These are phyloP conservation scores for Aproaerema taeniolella DNA, from an alignment of 2,888 invertebrate species.

Conservation along the genomic window DNA sequence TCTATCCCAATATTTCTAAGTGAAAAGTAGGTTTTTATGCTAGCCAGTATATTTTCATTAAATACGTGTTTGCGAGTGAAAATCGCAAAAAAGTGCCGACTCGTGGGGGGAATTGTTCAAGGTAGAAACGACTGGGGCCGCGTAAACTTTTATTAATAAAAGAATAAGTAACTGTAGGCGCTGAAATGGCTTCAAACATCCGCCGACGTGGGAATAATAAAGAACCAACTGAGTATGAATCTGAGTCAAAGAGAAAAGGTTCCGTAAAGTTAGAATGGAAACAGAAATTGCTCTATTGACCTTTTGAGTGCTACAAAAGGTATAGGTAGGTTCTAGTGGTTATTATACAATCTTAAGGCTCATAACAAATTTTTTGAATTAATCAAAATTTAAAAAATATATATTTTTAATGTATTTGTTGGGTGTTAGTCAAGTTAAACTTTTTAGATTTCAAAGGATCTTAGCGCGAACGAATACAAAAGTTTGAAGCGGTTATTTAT, in stretches of 20 bases:
- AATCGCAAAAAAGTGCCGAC: constrained; percentile 26
- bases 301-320: no score
- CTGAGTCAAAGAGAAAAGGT: constrained; percentile 14
- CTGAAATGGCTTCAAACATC: constrained; percentile 47
- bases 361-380: not conserved
- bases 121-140: constrained; percentile 32
- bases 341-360: not conserved
- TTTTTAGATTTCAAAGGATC: no score
- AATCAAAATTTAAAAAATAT: not conserved
- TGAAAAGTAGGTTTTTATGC: constrained; percentile 1
- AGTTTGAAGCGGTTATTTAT: no score
- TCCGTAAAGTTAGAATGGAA: not conserved
- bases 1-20: not conserved
- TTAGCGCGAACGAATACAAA: no score
- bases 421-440: not conserved
- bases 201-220: constrained; percentile 51
- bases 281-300: not conserved
- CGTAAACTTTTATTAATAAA: constrained; percentile 66
- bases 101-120: constrained; percentile 23
- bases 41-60: constrained; percentile 21
- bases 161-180: constrained; percentile 50
- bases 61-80: constrained; percentile 24
- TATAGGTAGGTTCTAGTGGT: not conserved
- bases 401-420: not conserved
- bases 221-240: not conserved